Conservation (phyloP, 2,113 vertebrate genomes). For the Orthochromis malagaraziensis region DNA sequence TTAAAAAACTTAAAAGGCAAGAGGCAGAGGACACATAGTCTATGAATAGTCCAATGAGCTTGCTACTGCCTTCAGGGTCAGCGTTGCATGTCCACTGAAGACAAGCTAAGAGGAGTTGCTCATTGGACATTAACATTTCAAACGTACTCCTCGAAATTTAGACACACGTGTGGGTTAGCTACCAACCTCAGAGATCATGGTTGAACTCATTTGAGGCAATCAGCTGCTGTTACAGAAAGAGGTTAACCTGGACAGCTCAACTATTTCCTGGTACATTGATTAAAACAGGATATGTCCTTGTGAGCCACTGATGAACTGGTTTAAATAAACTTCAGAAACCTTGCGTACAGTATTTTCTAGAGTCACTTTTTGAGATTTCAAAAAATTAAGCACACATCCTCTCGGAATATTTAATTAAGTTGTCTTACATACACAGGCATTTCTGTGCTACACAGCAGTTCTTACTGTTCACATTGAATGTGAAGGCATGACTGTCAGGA, state of each 20-base stretch:
- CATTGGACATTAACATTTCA: slow-evolving; percentile 66
- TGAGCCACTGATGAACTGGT: not conserved
- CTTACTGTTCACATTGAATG: not conserved
- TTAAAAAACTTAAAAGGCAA: slow-evolving; percentile 71
- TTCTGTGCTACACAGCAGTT: not conserved
- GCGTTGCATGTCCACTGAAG: slow-evolving; percentile 50
- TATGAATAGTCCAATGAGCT: slow-evolving; percentile 63
- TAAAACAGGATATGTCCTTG: not conserved
- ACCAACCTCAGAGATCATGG: slow-evolving; percentile 14
- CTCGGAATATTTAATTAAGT: not conserved
- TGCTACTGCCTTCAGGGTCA: slow-evolving; percentile 45
- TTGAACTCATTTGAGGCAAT: slow-evolving; percentile 25
- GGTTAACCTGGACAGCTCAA: not conserved
- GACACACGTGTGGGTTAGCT: slow-evolving; percentile 36
- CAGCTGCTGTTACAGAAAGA: slow-evolving; percentile 11
- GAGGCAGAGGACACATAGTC: slow-evolving; percentile 47
- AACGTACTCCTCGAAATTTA: slow-evolving; percentile 42
- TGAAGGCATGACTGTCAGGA: not conserved
- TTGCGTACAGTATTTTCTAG: not conserved
- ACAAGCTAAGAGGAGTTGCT: slow-evolving; percentile 36
- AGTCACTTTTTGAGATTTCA: not conserved
- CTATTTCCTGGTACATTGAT: slow-evolving; percentile 9
- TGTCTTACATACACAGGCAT: not conserved
- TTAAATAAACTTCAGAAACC: not conserved
- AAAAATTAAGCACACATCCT: not conserved